Conservation (phyloP, 2,797 vertebrate species). For the Argentina silus region DNA sequence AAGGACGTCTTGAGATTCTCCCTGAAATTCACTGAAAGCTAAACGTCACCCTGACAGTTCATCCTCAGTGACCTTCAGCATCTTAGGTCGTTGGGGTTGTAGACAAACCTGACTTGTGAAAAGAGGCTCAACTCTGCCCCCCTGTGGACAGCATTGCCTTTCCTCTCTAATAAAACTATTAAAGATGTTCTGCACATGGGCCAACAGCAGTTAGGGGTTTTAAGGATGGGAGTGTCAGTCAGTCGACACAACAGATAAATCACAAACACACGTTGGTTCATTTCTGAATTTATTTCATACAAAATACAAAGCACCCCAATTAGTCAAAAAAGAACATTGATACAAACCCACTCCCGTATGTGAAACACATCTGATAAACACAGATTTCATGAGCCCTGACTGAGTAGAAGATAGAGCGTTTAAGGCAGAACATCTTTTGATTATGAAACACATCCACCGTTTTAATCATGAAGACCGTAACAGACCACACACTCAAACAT, state of each 20-base stretch:
- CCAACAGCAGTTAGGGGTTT: too few species aligned
- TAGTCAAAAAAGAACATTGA: not conserved
- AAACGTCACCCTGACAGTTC: too few species aligned
- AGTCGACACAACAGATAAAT: too few species aligned
- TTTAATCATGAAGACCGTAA: not conserved
- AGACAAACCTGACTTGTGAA: too few species aligned
- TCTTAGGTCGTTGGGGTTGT: too few species aligned
- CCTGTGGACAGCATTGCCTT: not conserved
- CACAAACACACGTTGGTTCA: not conserved
- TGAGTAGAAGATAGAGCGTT: not conserved
- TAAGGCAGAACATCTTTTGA: not conserved
- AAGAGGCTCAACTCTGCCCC: too few species aligned
- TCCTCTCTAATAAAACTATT: too few species aligned
- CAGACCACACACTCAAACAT: not conserved
- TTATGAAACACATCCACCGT: not conserved
- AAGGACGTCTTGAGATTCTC: too few species aligned
- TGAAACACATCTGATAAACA: not conserved
- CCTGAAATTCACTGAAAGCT: too few species aligned
- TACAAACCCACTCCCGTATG: conserved; percentile 1
- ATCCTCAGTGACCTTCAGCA: too few species aligned
- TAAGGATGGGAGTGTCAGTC: too few species aligned
- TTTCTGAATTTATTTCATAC: conserved; percentile 6
- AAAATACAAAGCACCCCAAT: conserved; percentile 2
- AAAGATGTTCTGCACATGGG: too few species aligned
- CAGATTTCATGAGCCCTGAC: not conserved